Evolutionary conservation across 2,113 vertebrate species (phyloP).

Genomic region (Scolopax mira): DNA sequence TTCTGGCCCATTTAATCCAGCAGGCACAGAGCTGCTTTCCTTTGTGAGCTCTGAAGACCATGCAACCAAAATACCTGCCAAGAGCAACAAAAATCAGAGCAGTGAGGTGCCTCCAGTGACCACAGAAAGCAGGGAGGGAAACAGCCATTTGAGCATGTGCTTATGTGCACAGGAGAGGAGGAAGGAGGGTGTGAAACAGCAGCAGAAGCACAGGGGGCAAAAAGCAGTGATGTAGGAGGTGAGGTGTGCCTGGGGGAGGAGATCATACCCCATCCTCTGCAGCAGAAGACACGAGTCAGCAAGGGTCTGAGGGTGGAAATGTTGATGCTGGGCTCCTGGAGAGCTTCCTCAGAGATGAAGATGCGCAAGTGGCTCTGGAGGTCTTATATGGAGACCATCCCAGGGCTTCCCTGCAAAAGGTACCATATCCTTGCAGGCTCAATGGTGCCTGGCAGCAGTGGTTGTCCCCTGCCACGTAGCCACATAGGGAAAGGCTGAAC

Average conservation of each 20-base stretch:
- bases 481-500: not conserved
- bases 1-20: not conserved
- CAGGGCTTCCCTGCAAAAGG: not conserved
- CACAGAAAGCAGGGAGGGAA: not conserved
- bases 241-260: not conserved
- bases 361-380: not conserved
- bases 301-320: not conserved
- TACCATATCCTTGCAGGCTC: accelerated
- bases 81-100: not conserved
- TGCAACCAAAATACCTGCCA: not conserved
- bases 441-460: not conserved
- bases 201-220: not conserved
- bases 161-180: accelerated
- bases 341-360: not conserved
- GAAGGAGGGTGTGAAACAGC: not conserved
- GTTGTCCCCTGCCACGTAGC: not conserved
- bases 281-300: not conserved
- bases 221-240: not conserved
- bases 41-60: not conserved
- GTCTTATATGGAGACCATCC: not conserved
- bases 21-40: not conserved
- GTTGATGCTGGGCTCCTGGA: not conserved
- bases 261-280: not conserved
- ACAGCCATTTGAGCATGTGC: accelerated
- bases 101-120: not conserved